A percentile compares a stretch with the other conserved stretches of the same genome.
Conservation (phyloP, 2,888 invertebrate genomes). For the Aphidius colemani region DNA sequence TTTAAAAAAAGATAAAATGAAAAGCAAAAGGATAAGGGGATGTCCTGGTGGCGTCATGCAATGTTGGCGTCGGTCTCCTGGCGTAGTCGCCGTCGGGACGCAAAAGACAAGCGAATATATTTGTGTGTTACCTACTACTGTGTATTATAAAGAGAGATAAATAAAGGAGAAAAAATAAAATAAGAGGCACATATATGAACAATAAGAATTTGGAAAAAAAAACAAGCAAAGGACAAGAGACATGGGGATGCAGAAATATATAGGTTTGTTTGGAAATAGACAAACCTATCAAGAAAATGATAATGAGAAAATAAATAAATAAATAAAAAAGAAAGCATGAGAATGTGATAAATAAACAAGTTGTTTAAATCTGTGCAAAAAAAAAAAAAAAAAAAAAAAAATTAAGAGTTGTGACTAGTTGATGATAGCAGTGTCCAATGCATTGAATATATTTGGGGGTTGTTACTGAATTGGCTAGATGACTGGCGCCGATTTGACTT, state of each 20-base stretch:
- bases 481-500: constrained; percentile 29
- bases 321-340: too few species aligned
- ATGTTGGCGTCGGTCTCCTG: constrained; percentile 27
- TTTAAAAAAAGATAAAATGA: constrained; percentile 19
- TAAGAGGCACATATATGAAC: not conserved
- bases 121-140: too few species aligned
- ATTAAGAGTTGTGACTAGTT: too few species aligned
- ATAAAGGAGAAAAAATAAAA: not conserved
- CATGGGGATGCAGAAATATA: too few species aligned
- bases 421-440: too few species aligned
- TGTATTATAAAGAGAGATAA: too few species aligned
- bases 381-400: too few species aligned
- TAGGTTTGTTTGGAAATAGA: too few species aligned
- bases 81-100: constrained; percentile 29
- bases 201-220: constrained; percentile 5
- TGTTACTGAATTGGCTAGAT: constrained; percentile 16
- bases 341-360: too few species aligned
- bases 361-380: too few species aligned
- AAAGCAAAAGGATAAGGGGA: constrained; percentile 19
- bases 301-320: too few species aligned
- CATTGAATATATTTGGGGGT: not conserved
- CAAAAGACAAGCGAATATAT: not conserved
- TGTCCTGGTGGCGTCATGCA: constrained; percentile 29
- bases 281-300: too few species aligned
- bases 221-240: not conserved